A percentile compares a stretch with the other conserved stretches of the same genome.
phyloP scores from a whole-genome alignment of 2,113 vertebrate species.

The Promerops cafer region DNA sequence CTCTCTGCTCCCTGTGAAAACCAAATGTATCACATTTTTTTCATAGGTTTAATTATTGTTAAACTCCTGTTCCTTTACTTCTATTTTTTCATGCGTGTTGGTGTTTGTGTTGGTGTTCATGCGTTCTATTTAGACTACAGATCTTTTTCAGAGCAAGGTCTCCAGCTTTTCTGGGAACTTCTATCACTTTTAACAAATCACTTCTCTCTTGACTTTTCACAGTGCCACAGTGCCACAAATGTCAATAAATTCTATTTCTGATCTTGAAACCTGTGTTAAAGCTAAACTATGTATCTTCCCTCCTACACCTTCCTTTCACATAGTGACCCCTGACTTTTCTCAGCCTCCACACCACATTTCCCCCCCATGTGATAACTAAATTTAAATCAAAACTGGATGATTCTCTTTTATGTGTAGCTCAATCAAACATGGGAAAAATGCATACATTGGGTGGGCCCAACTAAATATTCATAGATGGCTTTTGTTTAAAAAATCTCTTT shows the following conservation, averaged over 20 bases:
- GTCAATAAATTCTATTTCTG: background rate
- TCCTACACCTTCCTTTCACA: constrained; percentile 16
- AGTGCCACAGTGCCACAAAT: background rate
- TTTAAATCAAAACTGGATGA: background rate
- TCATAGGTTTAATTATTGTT: background rate
- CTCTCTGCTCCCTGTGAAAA: background rate
- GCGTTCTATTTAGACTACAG: background rate
- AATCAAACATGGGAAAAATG: background rate
- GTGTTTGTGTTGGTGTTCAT: background rate
- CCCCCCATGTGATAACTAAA: background rate
- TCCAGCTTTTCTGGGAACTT: background rate
- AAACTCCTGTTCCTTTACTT: background rate
- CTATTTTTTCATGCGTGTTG: background rate
- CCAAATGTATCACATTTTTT: background rate
- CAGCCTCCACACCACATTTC: constrained; percentile 18
- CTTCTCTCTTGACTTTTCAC: background rate
- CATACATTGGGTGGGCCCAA: background rate
- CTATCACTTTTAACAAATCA: background rate
- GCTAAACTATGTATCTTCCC: background rate
- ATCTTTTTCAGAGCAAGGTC: background rate
- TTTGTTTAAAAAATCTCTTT: background rate
- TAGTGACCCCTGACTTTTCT: background rate
- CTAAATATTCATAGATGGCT: background rate
- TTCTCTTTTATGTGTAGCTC: background rate
- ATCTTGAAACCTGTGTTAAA: background rate